Base-by-base conservation (phyloP, 2,797 vertebrate species). In the Anguilla anguilla region DNA sequence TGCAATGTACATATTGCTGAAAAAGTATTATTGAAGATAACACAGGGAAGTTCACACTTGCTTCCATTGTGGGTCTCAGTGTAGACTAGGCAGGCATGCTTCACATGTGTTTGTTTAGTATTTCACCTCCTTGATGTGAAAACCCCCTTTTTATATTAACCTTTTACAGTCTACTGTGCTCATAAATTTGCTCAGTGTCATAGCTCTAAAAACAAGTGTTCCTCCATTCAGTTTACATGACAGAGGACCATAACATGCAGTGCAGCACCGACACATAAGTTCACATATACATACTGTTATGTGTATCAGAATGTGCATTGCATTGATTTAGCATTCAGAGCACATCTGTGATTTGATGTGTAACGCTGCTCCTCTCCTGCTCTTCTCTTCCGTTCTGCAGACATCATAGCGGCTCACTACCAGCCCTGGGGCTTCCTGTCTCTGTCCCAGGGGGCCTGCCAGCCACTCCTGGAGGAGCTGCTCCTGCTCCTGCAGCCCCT, bases 401-500 rank as follows among this genome's bases (percentile, higher is more conserved):
- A 98, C 91, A 95, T 98, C 82, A 93, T 99, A 89, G 93, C 94
- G 82, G 93, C 95, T 72, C 96, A 97, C 92, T 99, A 99, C 93
- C 97, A 98, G 89, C 97, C 97, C 0, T 97, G 97, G 94, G 97
- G 97, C 25, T 99, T 99, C 94, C 94, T 99, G 90, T 95, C 96
- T 57, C 95, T 97, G 83, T 96, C 97, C 0, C 97, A 97, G 61
- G 94, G 94, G 0, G 95, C 93, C 59, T 98, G 97, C 92, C 96
- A 95, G 74, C 94, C 96, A 51, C 93, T 98, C 89, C 98, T 98
- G 0, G 97, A 98, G 92, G 98, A 99, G 93, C 96, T 99, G 31
- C 96, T 99, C 3, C 96, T 98, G 51, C 94, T 99, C 53, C 95
- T 99, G 0, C 98, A 99, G 91, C 98, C 98, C 0, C 97, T 99